Base-by-base conservation (phyloP, 1,140 invertebrate species). In the Acromyrmex charruanus region DNA sequence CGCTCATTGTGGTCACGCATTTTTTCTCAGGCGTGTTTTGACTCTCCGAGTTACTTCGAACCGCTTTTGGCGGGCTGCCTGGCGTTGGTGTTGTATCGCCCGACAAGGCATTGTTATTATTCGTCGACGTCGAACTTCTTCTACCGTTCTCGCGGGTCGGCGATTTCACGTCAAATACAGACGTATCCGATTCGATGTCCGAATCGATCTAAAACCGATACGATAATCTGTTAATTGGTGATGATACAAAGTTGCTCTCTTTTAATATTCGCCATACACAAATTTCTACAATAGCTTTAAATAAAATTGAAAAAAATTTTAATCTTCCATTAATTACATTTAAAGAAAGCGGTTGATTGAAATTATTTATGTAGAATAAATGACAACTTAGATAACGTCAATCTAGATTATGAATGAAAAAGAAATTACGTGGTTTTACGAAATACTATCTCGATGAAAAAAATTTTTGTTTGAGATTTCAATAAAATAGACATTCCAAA, bases 1-100 rank as follows among this genome's bases (percentile, higher is more conserved):
- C 96, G 89, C 96, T 97, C 96, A 97, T 97, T 80, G 96, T 97
- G 87, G 96, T 97, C 77, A 96, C 95, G 92, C 96, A 96, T 91
- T 96, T 96, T 87, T 95, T 96, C 93, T 96, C 96, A 58, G 95
- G 94, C 79, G 95, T 95, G 87, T 96, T 95, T 89, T 96, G 96
- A 92, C 96, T 96, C 87, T 96, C 96, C 86, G 96, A 96, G 93
- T 96, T 96, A 72, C 96, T 96, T 88, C 96, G 94, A 35, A 96
- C 96, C 61, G 96, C 95, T 87, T 96, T 96, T 74, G 96, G 95
- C 80, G 94, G 94, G 91, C 95, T 96, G 53, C 94, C 96, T 31
- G 95, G 95, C 7, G 92, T 90, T 21, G 93, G 92, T 51, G 93
- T 92, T 9, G 89, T 69, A 58, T 95, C 94, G 16, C 95, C 93